These are phyloP conservation scores for Gorsachius goisagi DNA, from an alignment of 2,113 vertebrate species.

Conservation along the genomic window DNA sequence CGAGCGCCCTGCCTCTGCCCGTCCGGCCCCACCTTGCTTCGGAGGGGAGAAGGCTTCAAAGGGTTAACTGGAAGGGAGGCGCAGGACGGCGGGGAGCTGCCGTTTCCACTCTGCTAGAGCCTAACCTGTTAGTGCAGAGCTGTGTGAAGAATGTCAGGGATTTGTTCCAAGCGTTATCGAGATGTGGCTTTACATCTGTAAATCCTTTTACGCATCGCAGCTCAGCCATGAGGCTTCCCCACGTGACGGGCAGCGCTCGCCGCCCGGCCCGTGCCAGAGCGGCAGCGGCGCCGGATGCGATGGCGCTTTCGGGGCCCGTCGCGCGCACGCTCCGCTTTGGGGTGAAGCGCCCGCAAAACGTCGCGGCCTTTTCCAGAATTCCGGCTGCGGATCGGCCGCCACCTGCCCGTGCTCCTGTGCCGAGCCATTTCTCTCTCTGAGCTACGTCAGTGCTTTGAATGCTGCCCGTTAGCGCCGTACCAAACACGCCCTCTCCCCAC, in stretches of 20 bases:
- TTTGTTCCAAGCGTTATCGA: slow-evolving; percentile 67
- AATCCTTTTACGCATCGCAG: slow-evolving; percentile 72
- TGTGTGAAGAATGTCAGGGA: slow-evolving; percentile 67
- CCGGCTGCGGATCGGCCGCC: accelerated
- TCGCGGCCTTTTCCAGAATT: accelerated
- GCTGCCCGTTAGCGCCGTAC: accelerated
- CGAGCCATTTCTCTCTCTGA: accelerated
- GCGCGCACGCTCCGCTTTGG: accelerated
- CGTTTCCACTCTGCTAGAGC: slow-evolving; percentile 63
- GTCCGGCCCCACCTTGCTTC: not conserved
- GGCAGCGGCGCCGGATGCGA: not conserved
- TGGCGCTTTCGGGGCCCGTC: accelerated
- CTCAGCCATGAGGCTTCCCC: slow-evolving; percentile 63
- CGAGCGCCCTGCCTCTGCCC: not conserved
- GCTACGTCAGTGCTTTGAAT: accelerated
- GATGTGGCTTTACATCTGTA: slow-evolving; percentile 67
- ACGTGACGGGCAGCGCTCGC: slow-evolving; percentile 35
- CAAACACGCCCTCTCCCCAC: accelerated
- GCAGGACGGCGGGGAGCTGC: slow-evolving; percentile 42
- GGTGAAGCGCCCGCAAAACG: accelerated
- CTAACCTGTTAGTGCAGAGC: slow-evolving; percentile 67
- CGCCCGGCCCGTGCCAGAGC: not conserved
- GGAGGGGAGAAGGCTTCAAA: slow-evolving; percentile 3
- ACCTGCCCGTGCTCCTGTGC: accelerated
- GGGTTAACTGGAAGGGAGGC: slow-evolving; percentile 2